phyloP scores from a whole-genome alignment of 2,797 vertebrate genomes.

The Dryobates pubescens region DNA sequence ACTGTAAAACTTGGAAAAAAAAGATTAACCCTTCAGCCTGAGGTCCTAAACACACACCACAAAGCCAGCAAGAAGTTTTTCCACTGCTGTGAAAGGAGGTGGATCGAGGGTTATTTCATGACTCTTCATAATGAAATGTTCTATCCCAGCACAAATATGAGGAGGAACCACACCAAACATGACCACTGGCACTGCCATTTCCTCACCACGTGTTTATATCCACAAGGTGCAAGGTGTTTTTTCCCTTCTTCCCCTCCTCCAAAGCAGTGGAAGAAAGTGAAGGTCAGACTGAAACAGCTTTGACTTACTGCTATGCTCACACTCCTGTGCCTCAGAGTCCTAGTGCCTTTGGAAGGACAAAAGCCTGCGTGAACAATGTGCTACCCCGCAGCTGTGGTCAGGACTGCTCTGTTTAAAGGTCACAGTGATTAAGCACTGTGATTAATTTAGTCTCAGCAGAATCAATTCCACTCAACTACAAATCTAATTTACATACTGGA shows the following conservation, averaged over 20 bases:
- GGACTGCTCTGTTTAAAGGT: constrained; percentile 77
- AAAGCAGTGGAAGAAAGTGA: neutral
- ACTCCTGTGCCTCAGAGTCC: neutral
- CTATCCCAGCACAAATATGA: neutral
- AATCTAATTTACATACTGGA: constrained; percentile 78
- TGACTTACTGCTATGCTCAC: neutral
- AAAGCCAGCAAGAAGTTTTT: neutral
- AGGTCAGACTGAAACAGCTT: neutral
- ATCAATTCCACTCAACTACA: constrained; percentile 91
- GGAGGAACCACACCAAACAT: neutral
- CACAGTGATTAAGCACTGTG: constrained; percentile 86
- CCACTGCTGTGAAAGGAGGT: neutral
- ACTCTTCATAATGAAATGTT: neutral
- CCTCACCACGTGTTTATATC: neutral
- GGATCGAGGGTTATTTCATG: neutral
- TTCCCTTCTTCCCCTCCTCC: neutral
- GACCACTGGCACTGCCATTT: neutral
- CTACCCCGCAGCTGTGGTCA: constrained; percentile 70
- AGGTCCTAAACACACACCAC: neutral
- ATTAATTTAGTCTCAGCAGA: constrained; percentile 91
- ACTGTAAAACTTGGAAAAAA: neutral
- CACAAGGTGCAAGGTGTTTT: neutral
- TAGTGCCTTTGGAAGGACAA: constrained; percentile 36
- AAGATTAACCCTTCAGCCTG: neutral
- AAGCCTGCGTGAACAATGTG: constrained; percentile 19